phyloP scores from a whole-genome alignment of 2,113 vertebrate species.

The Progne subis region DNA sequence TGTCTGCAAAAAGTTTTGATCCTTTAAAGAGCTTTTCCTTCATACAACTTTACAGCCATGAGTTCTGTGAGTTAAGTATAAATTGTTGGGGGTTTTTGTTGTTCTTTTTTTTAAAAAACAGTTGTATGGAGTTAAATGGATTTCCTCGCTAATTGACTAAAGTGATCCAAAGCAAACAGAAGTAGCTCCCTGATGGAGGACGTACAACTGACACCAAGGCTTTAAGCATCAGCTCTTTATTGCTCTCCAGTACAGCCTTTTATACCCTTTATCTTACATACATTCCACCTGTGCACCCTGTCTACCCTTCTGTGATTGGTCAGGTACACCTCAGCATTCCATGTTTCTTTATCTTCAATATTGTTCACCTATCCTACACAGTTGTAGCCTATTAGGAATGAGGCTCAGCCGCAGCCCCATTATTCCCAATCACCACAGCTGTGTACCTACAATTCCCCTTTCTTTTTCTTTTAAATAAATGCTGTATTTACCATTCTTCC shows the following conservation, averaged over 20 bases:
- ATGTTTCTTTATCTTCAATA: not conserved
- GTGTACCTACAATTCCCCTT: not conserved
- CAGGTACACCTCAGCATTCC: too few relatives aligned
- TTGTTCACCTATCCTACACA: not conserved
- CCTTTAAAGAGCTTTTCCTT: not conserved
- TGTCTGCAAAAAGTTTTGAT: not conserved
- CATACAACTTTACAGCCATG: not conserved
- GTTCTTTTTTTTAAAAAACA: not conserved
- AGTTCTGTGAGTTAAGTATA: not conserved
- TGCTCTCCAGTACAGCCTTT: not conserved
- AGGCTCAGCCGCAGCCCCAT: too few relatives aligned
- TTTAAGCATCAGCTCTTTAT: not conserved
- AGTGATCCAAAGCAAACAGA: not conserved
- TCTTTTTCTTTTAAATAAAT: not conserved
- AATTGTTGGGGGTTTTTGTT: rapidly evolving
- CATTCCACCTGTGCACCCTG: not conserved
- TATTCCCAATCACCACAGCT: not conserved
- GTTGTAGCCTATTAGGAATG: not conserved
- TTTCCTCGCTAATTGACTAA: not conserved
- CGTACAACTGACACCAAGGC: not conserved
- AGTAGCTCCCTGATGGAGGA: not conserved
- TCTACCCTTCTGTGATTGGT: not conserved
- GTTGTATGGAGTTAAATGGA: not conserved
- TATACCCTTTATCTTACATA: not conserved
- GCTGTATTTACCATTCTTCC: not conserved